Evolutionary conservation across 2,797 vertebrate species (phyloP).

Genomic region (Gallinago solitaria): DNA sequence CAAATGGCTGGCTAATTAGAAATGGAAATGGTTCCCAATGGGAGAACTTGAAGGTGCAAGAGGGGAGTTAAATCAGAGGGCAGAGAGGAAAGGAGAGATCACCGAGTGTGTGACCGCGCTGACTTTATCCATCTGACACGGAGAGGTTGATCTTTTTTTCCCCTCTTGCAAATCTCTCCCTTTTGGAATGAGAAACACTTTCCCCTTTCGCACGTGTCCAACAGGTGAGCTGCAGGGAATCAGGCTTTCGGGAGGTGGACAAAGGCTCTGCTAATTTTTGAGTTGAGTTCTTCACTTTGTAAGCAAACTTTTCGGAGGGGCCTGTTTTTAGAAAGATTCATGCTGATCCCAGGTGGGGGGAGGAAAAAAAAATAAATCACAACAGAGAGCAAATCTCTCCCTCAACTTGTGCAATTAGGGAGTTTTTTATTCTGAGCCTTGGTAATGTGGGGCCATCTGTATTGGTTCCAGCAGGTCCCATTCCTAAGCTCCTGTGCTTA

Average conservation of each 20-base stretch:
- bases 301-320: background rate
- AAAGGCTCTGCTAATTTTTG: background rate
- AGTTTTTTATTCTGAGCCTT: background rate
- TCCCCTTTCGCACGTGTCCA: fast-evolving
- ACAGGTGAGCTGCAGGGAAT: background rate
- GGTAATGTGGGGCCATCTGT: background rate
- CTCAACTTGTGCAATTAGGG: background rate
- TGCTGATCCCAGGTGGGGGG: background rate
- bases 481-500: background rate
- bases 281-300: background rate
- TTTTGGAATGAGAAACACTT: background rate
- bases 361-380: background rate
- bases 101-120: background rate
- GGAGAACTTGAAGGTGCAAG: background rate
- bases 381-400: background rate
- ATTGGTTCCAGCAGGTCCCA: background rate
- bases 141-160: background rate
- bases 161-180: background rate
- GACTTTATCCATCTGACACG: background rate
- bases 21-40: background rate
- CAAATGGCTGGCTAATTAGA: background rate
- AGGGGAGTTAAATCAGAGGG: background rate
- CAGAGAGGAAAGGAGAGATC: background rate
- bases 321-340: background rate
- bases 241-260: background rate